A percentile compares a stretch with the other conserved stretches of the same genome.
phyloP scores from a whole-genome alignment of 2,888 invertebrate species.

The Megaustenia siamemsis region DNA sequence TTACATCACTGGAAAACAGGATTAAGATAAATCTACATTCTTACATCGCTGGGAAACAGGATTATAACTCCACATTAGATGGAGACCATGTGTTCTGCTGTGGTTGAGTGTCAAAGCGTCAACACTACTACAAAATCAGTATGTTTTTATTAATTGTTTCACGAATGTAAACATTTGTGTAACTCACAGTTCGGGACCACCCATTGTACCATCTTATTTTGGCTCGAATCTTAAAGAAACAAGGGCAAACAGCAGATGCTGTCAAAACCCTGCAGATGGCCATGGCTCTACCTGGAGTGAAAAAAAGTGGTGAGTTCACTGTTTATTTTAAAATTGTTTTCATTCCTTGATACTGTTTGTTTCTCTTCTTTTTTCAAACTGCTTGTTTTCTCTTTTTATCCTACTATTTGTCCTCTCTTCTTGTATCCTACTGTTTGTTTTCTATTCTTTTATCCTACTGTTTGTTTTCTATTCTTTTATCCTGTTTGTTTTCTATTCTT shows the following conservation, averaged over 20 bases:
- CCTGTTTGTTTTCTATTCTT: background rate
- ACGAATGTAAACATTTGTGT: too few relatives aligned
- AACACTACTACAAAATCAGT: too few relatives aligned
- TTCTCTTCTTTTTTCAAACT: too few relatives aligned
- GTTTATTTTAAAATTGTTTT: background rate
- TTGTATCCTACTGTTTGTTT: background rate
- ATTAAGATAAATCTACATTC: too few relatives aligned
- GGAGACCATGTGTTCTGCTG: too few relatives aligned
- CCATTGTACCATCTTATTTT: conserved; percentile 93
- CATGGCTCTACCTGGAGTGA: conserved; percentile 85
- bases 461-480: background rate
- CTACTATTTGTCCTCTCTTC: background rate
- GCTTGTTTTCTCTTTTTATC: too few relatives aligned
- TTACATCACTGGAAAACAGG: too few relatives aligned
- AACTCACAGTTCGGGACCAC: conserved; percentile 86
- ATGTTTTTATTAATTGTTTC: too few relatives aligned
- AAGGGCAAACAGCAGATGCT: conserved; percentile 81
- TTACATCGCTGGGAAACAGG: too few relatives aligned
- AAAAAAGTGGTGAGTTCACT: conserved; percentile 67
- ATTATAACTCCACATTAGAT: too few relatives aligned
- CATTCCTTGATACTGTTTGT: too few relatives aligned
- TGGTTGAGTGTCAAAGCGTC: too few relatives aligned
- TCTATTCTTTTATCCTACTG: background rate
- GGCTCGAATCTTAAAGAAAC: conserved; percentile 90
- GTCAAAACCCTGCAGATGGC: conserved; percentile 88